Evolutionary conservation across 2,113 vertebrate genomes (phyloP).

Genomic region (Rhabdornis inornatus): DNA sequence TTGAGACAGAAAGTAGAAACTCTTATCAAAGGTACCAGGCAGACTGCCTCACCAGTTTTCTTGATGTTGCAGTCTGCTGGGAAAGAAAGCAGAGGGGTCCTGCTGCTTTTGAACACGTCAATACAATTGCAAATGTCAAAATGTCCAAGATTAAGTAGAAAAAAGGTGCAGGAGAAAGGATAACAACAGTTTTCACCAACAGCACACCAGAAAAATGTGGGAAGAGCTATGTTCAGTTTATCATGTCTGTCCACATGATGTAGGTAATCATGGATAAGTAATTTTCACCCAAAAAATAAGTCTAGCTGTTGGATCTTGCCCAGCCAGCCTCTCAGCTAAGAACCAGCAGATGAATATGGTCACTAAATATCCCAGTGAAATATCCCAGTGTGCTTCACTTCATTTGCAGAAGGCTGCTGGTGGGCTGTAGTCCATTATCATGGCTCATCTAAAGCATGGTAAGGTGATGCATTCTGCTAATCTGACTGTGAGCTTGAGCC

Average conservation of each 20-base stretch:
- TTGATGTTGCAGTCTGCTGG: not conserved
- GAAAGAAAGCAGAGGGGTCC: not conserved
- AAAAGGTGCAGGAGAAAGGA: not conserved
- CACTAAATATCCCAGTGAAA: not conserved
- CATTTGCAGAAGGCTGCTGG: not conserved
- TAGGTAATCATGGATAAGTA: rapidly evolving
- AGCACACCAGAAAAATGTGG: not conserved
- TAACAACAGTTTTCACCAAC: not conserved
- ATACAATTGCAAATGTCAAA: not conserved
- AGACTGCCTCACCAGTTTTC: not conserved
- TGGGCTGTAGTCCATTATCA: not conserved
- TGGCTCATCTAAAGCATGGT: not conserved
- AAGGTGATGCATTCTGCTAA: not conserved
- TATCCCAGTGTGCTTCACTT: not conserved
- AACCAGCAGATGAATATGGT: not conserved
- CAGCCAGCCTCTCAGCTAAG: not conserved
- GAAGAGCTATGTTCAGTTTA: not conserved
- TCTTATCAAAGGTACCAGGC: not conserved
- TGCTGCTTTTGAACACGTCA: not conserved
- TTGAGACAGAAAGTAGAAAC: not conserved
- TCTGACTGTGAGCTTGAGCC: not conserved
- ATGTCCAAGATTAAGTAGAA: not conserved
- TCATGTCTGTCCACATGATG: not conserved
- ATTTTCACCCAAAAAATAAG: not conserved
- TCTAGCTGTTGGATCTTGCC: not conserved